Percentiles rank a stretch among this genome's conserved stretches.
Evolutionary conservation across 1,140 invertebrate species (phyloP).

Genomic region (Helicoverpa zea): DNA sequence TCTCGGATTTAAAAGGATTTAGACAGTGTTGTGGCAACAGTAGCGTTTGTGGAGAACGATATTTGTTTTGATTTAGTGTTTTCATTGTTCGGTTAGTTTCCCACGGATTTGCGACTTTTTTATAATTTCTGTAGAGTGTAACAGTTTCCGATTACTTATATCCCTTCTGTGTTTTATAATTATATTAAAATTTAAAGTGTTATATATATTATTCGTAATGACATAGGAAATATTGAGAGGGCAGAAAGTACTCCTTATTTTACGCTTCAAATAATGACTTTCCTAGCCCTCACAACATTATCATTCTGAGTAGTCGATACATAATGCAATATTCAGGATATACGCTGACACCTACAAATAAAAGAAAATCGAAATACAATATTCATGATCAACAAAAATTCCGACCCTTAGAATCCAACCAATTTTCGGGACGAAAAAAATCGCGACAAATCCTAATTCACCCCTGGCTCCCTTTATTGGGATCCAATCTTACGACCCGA

Average conservation of each 20-base stretch:
- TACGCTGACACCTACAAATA: slow-evolving; percentile 36
- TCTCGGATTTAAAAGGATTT: slow-evolving; percentile 85
- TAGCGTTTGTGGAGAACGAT: slow-evolving; percentile 78
- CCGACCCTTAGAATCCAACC: slow-evolving; percentile 58
- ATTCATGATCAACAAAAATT: slow-evolving; percentile 58
- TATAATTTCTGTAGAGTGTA: not conserved
- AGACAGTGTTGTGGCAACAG: slow-evolving; percentile 86
- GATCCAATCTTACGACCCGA: slow-evolving; percentile 80
- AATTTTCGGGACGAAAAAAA: slow-evolving; percentile 64
- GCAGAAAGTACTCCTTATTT: not conserved
- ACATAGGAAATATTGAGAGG: no score
- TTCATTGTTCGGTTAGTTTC: slow-evolving; percentile 61
- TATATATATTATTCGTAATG: not conserved
- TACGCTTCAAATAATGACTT: not conserved
- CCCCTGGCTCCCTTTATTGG: slow-evolving; percentile 68
- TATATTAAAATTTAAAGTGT: not conserved
- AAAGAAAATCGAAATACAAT: slow-evolving; percentile 51
- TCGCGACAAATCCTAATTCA: slow-evolving; percentile 78
- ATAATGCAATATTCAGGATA: slow-evolving; percentile 37
- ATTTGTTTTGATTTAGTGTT: slow-evolving; percentile 81
- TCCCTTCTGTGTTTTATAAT: not conserved
- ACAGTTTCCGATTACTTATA: no score
- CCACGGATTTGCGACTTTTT: slow-evolving; percentile 57
- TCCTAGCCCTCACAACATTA: not conserved
- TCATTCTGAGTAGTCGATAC: not conserved